Evolutionary conservation across 1,140 invertebrate species (phyloP).

Genomic region (Eupristina koningsbergeri): DNA sequence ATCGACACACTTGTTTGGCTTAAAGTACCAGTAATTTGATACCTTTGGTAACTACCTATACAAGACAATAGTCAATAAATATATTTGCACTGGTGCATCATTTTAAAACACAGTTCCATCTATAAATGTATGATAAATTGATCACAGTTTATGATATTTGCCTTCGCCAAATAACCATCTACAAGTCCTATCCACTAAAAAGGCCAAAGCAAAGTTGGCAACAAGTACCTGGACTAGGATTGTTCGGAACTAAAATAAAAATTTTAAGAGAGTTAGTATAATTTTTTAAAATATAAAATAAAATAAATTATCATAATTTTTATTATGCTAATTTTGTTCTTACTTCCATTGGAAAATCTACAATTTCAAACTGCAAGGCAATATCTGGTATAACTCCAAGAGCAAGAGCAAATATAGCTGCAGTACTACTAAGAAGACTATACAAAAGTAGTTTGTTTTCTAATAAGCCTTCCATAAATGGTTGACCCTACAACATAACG

Average conservation of each 20-base stretch:
- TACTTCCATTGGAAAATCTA: conserved; percentile 89
- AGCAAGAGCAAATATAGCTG: conserved; percentile 83
- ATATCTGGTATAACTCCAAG: conserved; percentile 85
- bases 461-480: conserved; percentile 96
- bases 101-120: conserved; percentile 33
- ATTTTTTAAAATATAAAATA: background rate
- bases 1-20: conserved; percentile 34
- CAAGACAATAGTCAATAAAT: conserved; percentile 46
- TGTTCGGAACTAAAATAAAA: conserved; percentile 85
- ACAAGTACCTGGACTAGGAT: conserved; percentile 85
- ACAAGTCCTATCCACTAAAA: conserved; percentile 86
- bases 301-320: no score
- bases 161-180: conserved; percentile 92
- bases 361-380: conserved; percentile 88
- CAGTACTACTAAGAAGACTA: conserved; percentile 84
- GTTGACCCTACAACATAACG: conserved; percentile 84
- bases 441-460: conserved; percentile 95
- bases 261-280: conserved; percentile 38
- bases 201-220: conserved; percentile 88
- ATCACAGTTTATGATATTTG: conserved; percentile 72
- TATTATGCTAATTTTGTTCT: conserved; percentile 64
- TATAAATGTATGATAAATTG: conserved; percentile 39
- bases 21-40: conserved; percentile 20
- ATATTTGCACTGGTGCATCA: conserved; percentile 41
- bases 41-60: conserved; percentile 49